Percentiles rank a stretch among this genome's conserved stretches.
phyloP scores from a whole-genome alignment of 2,888 invertebrate genomes.

The Cataglyphis rosenhaueri region DNA sequence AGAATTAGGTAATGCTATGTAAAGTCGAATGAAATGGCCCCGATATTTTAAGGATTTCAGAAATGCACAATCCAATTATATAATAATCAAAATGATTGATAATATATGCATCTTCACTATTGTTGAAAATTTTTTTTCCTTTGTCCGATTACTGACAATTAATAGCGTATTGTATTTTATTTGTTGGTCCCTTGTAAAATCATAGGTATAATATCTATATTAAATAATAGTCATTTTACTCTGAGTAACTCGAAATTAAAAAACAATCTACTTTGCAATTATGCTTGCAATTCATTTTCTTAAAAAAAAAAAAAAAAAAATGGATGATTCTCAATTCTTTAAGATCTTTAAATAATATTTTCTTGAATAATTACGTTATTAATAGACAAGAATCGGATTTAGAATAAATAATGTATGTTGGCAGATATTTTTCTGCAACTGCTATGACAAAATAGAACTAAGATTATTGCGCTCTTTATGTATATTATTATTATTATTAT shows the following conservation, averaged over 20 bases:
- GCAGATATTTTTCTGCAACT: slow-evolving; percentile 38
- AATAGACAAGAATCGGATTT: slow-evolving; percentile 23
- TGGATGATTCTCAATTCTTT: neutral
- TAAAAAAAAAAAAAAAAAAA: neutral
- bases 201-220: neutral
- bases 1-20: slow-evolving; percentile 70
- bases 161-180: neutral
- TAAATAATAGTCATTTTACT: neutral
- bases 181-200: neutral
- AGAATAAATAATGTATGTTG: neutral
- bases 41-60: slow-evolving; percentile 55
- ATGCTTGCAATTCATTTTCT: slow-evolving; percentile 4
- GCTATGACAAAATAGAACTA: slow-evolving; percentile 64
- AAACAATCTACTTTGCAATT: slow-evolving; percentile 26
- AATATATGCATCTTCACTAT: neutral
- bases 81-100: neutral
- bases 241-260: neutral
- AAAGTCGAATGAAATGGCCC: slow-evolving; percentile 69
- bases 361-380: slow-evolving; percentile 37
- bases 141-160: neutral
- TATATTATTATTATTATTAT: neutral
- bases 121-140: neutral
- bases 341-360: slow-evolving; percentile 1
- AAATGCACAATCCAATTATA: slow-evolving; percentile 13
- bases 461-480: slow-evolving; percentile 31